Evolutionary conservation across 2,888 invertebrate genomes (phyloP).

Genomic region (Chloroclystis v-ata): DNA sequence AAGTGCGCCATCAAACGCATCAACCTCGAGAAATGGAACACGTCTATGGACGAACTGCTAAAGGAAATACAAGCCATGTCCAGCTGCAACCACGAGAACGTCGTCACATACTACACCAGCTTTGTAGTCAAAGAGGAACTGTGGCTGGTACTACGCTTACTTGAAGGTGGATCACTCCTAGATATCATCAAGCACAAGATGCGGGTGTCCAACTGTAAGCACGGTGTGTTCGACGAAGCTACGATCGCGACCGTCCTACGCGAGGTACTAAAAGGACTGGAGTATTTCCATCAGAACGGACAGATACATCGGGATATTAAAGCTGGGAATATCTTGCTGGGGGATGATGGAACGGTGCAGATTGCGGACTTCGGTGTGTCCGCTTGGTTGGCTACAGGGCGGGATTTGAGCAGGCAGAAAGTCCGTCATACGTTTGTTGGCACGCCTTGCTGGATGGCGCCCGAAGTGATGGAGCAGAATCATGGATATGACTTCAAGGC

Average conservation of each 20-base stretch:
- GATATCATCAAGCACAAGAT: constrained; percentile 98
- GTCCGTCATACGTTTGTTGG: constrained; percentile 99
- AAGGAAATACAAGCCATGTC: constrained; percentile 98
- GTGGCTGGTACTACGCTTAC: constrained; percentile 97
- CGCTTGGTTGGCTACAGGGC: constrained; percentile 97
- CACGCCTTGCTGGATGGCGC: constrained; percentile 99
- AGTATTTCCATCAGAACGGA: constrained; percentile 98
- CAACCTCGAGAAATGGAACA: constrained; percentile 99
- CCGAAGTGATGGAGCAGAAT: constrained; percentile 99
- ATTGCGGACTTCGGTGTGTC: constrained; percentile 99
- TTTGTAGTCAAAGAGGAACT: constrained; percentile 98
- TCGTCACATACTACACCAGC: constrained; percentile 99
- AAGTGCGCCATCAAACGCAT: constrained; percentile 99
- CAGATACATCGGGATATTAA: constrained; percentile 92
- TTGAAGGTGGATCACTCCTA: constrained; percentile 94
- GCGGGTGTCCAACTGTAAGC: constrained; percentile 93
- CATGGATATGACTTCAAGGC: constrained; percentile 99
- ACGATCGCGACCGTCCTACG: constrained; percentile 98
- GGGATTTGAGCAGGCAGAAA: constrained; percentile 96
- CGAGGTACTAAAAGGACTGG: constrained; percentile 97
- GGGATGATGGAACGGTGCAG: constrained; percentile 98
- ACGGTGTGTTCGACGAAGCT: constrained; percentile 98
- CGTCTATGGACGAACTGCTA: constrained; percentile 98
- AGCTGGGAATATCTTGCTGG: constrained; percentile 89
- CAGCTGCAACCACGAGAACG: constrained; percentile 99